phyloP scores from a whole-genome alignment of 2,797 vertebrate species.

The Lepilemur septentrionalis region DNA sequence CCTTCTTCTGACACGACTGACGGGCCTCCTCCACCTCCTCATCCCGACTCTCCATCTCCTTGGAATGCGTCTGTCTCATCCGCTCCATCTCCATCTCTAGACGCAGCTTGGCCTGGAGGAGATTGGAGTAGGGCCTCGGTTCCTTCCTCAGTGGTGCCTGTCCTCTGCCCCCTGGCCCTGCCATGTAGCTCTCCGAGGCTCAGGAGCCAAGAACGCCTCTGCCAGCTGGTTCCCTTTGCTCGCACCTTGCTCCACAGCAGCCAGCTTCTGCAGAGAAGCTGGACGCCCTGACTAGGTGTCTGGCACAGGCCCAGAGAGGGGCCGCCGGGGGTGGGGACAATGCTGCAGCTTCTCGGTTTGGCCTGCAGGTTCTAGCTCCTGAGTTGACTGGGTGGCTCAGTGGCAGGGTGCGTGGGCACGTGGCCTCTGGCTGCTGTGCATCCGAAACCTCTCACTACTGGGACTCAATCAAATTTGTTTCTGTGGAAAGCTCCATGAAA shows the following conservation, averaged over 20 bases:
- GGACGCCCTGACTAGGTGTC: background rate
- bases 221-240: background rate
- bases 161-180: background rate
- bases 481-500: background rate
- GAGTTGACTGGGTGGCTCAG: background rate
- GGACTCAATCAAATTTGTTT: background rate
- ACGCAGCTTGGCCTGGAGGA: slow-evolving; percentile 92
- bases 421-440: background rate
- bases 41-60: slow-evolving; percentile 96
- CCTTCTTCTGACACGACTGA: slow-evolving; percentile 98
- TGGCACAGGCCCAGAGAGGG: background rate
- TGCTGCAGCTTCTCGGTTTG: background rate
- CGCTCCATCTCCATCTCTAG: slow-evolving; percentile 99
- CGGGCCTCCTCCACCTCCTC: slow-evolving; percentile 98
- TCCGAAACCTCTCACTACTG: background rate
- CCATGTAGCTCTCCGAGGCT: background rate
- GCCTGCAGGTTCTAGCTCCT: background rate
- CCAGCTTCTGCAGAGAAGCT: background rate
- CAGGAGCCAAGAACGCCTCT: background rate
- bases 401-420: background rate
- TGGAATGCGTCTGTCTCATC: slow-evolving; percentile 95
- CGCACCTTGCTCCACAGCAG: background rate
- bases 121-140: background rate
- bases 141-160: background rate
- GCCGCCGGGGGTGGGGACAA: background rate